Evolutionary conservation across 1,140 invertebrate species (phyloP).

Genomic region (Ips typographus): DNA sequence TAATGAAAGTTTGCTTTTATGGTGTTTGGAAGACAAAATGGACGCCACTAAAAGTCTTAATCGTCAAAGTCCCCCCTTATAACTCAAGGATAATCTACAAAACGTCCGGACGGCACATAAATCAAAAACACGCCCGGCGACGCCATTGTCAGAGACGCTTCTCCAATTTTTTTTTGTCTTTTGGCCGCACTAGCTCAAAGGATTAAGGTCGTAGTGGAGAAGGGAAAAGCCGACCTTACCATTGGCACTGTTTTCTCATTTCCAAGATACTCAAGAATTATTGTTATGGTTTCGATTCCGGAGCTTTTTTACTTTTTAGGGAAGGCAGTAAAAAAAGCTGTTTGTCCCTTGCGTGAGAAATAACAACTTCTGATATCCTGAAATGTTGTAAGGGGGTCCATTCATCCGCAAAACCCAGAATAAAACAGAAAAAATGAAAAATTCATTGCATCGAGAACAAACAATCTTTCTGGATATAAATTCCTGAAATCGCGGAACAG

Average conservation of each 20-base stretch:
- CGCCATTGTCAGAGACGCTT: conserved; percentile 16
- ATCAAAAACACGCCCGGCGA: conserved; percentile 13
- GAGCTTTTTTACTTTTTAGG: not conserved
- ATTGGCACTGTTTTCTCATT: conserved; percentile 38
- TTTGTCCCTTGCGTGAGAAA: not conserved
- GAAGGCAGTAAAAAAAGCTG: conserved; percentile 16
- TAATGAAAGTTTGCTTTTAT: too few species aligned
- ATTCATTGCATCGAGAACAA: too few species aligned
- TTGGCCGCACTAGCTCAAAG: conserved; percentile 29
- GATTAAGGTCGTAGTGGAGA: conserved; percentile 28
- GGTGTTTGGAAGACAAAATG: too few species aligned
- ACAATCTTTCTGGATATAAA: not conserved
- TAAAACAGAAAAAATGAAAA: too few species aligned
- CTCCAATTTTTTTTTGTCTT: conserved; percentile 15
- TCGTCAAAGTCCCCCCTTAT: too few species aligned
- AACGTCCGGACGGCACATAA: conserved; percentile 6
- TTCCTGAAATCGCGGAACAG: conserved; percentile 15
- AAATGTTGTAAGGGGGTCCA: too few species aligned
- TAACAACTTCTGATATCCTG: too few species aligned
- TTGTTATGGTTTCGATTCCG: conserved; percentile 16
- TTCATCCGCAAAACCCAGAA: too few species aligned
- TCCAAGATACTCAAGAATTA: conserved; percentile 34
- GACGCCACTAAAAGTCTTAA: too few species aligned
- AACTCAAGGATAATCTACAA: not conserved
- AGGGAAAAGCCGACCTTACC: conserved; percentile 26